Percentiles rank a stretch among this genome's conserved stretches.
Conservation (phyloP, 2,797 vertebrate species). For the Masticophis lateralis region DNA sequence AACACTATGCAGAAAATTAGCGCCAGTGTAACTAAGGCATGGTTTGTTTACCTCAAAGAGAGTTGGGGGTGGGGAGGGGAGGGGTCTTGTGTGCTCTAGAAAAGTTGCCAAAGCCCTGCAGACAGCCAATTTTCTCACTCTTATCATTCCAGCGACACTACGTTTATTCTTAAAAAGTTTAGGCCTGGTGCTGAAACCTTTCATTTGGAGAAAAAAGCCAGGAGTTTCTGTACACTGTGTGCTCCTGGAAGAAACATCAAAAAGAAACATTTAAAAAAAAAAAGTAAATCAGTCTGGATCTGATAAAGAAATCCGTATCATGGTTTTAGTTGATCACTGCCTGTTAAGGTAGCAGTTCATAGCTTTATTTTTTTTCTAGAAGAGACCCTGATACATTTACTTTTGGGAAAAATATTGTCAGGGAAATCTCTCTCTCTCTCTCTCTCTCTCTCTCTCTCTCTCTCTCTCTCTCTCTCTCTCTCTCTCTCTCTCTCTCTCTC, state of each 20-base stretch:
- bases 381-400: neutral
- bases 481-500: too few relatives aligned
- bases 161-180: slow-evolving; percentile 5
- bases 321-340: neutral
- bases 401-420: neutral
- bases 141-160: slow-evolving; percentile 3
- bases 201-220: neutral
- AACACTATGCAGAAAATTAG: slow-evolving; percentile 12
- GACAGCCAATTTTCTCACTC: slow-evolving; percentile 18
- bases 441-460: too few relatives aligned
- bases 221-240: slow-evolving; percentile 5
- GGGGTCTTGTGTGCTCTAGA: neutral
- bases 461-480: too few relatives aligned
- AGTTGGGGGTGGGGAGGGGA: too few relatives aligned
- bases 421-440: neutral
- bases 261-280: neutral
- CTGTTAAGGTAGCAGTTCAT: neutral
- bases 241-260: neutral
- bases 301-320: neutral
- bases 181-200: slow-evolving; percentile 16
- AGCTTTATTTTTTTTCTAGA: neutral
- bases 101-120: slow-evolving; percentile 7
- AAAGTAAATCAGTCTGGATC: neutral
- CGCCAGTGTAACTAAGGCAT: slow-evolving; percentile 16
- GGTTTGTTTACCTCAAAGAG: neutral